phyloP scores from a whole-genome alignment of 1,140 invertebrate species.

The Micrasema minimum region DNA sequence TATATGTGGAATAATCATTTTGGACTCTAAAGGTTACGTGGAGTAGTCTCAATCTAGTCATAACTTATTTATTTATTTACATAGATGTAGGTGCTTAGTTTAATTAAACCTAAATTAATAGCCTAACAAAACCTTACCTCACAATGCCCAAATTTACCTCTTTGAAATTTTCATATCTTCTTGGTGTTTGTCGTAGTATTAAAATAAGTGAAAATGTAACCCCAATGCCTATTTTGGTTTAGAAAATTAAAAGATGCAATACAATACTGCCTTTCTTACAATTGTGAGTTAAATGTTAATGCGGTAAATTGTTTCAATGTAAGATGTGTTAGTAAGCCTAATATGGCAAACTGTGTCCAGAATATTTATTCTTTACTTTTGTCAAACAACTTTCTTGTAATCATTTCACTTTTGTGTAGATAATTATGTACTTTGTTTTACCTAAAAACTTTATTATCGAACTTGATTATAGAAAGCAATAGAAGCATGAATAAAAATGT shows the following conservation, averaged over 20 bases:
- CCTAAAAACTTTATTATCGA: too few species aligned
- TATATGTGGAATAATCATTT: too few species aligned
- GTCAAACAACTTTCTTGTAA: too few species aligned
- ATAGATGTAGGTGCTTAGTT: background rate
- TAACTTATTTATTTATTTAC: conserved; percentile 17
- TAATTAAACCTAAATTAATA: background rate
- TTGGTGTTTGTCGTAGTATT: conserved; percentile 19
- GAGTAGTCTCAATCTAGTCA: conserved; percentile 12
- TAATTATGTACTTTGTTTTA: too few species aligned
- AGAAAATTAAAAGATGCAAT: conserved; percentile 33
- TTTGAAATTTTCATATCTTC: conserved; percentile 35
- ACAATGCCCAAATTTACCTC: conserved; percentile 17
- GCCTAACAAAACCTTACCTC: conserved; percentile 7
- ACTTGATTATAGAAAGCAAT: too few species aligned
- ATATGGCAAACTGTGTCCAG: background rate
- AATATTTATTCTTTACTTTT: too few species aligned
- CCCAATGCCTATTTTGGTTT: conserved; percentile 33
- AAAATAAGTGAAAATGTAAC: conserved; percentile 13
- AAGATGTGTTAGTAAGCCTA: conserved; percentile 9
- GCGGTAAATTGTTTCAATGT: background rate
- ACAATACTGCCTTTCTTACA: conserved; percentile 32
- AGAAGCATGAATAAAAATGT: too few species aligned
- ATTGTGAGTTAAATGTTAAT: conserved; percentile 28
- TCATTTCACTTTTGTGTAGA: too few species aligned
- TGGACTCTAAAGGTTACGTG: too few species aligned